Base-by-base conservation (phyloP, 2,888 invertebrate species). In the Drosophila putrida region DNA sequence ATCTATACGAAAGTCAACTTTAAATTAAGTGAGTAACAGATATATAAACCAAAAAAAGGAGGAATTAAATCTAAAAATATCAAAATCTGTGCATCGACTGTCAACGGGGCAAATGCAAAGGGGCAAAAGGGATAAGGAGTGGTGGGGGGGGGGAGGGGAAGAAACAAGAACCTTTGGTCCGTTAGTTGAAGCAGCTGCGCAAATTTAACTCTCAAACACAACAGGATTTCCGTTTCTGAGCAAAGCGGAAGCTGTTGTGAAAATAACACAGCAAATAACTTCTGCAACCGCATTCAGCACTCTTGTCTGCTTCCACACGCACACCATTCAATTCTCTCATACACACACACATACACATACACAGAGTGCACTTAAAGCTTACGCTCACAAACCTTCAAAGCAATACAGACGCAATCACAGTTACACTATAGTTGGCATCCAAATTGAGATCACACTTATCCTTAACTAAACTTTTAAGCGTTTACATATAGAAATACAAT, bases 211-310 rank as follows among this genome's bases (percentile, higher is more conserved):
- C 83, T 88, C 88, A 78, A 88, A 75, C 86, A 76, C 87, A 80
- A 75, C 78, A 73, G 89, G 85, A 85, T 81, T 78, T 85, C 85
- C 85, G 89, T 61, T 74, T 57, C 75, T 71, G 75, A 78, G 78
- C 80, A 79, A 71, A 69, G 73, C 88, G 88, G 87, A 90, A 83
- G 69, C 87, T 83, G 87, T 83, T 80, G 75, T 90, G 90, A 88
- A 89, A 88, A 88, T 90, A 89, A 88, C 90, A 88, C 87, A 86
- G 89, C 87, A 88, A 89, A 88, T 90, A 88, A 90, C 88, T 87
- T 90, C 80, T 73, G 82, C 85, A 84, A 84, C 88, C 88, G 76
- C 88, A 90, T 82, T 87, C 77, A 84, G 89, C 71, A 73, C 51
- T 59, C 68, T 67, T 78, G 68, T 57, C 59, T 63, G 66, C 55